phyloP scores from a whole-genome alignment of 2,888 invertebrate species.

The Ommatoiulus sabulosus region DNA sequence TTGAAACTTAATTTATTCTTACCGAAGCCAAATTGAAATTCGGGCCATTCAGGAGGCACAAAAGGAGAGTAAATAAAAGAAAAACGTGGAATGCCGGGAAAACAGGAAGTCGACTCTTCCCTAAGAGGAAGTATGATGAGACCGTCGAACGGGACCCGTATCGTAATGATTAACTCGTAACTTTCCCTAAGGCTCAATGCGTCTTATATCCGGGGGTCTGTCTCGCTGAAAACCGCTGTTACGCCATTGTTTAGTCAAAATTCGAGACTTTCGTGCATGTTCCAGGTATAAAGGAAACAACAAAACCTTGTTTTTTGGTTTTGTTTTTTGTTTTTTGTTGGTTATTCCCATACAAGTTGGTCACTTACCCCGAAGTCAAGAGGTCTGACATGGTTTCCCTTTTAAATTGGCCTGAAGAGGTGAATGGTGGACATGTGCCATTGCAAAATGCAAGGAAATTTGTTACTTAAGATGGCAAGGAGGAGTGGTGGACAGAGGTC shows the following conservation, averaged over 20 bases:
- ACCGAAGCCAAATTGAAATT: conserved; percentile 21
- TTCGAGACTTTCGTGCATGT: conserved; percentile 27
- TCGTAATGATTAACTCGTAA: background rate
- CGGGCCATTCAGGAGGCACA: conserved; percentile 13
- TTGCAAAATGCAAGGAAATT: background rate
- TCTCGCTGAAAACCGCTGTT: background rate
- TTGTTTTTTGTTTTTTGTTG: background rate
- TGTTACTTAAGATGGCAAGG: no score
- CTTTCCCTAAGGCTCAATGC: background rate
- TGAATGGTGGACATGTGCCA: background rate
- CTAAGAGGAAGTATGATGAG: background rate
- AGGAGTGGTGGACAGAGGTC: background rate
- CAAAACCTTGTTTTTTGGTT: conserved; percentile 8
- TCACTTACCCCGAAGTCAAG: background rate
- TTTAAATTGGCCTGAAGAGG: background rate
- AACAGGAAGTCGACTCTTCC: background rate
- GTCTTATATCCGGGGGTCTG: background rate
- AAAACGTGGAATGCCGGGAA: background rate
- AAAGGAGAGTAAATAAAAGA: background rate
- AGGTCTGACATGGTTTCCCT: background rate
- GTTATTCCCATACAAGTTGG: background rate
- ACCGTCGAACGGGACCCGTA: background rate
- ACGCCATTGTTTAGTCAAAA: background rate
- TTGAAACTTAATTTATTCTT: conserved; percentile 22
- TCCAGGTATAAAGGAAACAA: background rate